phyloP scores from a whole-genome alignment of 1,140 invertebrate species.

The Heliconius eleuchia region DNA sequence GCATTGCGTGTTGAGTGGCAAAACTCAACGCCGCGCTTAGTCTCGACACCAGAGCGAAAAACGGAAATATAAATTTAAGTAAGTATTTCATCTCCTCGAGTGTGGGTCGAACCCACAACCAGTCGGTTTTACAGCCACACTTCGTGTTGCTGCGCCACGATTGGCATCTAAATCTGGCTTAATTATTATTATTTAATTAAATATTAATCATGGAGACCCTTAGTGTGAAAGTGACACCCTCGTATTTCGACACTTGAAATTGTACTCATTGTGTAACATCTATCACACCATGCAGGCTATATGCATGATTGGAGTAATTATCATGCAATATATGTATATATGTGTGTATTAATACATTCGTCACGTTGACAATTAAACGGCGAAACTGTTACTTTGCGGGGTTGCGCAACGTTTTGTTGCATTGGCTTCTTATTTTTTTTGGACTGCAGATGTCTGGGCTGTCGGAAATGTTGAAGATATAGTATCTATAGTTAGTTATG shows the following conservation, averaged over 20 bases:
- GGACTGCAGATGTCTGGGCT: conserved; percentile 13
- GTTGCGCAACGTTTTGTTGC: conserved; percentile 29
- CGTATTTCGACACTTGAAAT: conserved; percentile 24
- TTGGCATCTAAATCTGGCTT: too few relatives aligned
- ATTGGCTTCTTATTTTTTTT: conserved; percentile 4
- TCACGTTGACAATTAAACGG: conserved; percentile 31
- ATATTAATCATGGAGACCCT: background rate
- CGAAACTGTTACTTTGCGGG: conserved; percentile 24
- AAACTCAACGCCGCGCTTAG: too few relatives aligned
- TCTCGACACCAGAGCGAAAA: too few relatives aligned
- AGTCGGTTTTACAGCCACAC: too few relatives aligned
- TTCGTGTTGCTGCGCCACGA: too few relatives aligned
- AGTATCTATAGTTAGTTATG: background rate
- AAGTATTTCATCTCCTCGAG: too few relatives aligned
- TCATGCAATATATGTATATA: conserved; percentile 23
- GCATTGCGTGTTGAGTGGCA: too few relatives aligned
- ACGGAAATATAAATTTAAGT: too few relatives aligned
- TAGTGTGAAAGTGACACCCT: background rate
- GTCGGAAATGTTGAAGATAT: background rate
- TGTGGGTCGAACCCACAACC: too few relatives aligned
- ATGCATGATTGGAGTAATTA: conserved; percentile 23
- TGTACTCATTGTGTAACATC: conserved; percentile 26
- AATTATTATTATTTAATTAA: too few relatives aligned
- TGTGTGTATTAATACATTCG: conserved; percentile 19
- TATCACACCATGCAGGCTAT: conserved; percentile 16